Percentiles rank a stretch among this genome's conserved stretches.
Conservation (phyloP, 2,797 vertebrate genomes). For the Enteromius paludinosus region DNA sequence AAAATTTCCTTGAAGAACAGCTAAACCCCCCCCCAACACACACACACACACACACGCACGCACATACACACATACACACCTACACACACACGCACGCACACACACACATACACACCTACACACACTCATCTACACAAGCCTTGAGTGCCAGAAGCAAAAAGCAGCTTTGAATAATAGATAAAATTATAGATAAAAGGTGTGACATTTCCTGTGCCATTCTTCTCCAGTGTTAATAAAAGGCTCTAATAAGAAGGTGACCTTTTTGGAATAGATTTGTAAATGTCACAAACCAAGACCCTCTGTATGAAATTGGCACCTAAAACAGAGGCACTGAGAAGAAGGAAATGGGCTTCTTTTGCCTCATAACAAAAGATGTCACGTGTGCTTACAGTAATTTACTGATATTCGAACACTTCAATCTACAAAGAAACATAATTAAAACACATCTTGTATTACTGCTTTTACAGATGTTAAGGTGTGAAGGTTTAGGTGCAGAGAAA, state of each 20-base stretch:
- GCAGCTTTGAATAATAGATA: conserved; percentile 67
- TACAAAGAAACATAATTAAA: conserved; percentile 24
- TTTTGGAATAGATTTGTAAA: conserved; percentile 88
- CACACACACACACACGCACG: too few species aligned
- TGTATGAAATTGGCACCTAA: conserved; percentile 55
- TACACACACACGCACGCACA: not conserved
- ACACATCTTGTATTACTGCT: not conserved
- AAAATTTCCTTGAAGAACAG: conserved; percentile 9
- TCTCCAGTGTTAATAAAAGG: conserved; percentile 81
- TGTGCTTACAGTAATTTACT: conserved; percentile 14
- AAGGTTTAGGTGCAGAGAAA: not conserved
- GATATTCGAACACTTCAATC: conserved; percentile 6
- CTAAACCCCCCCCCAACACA: not conserved
- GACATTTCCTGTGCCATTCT: conserved; percentile 81
- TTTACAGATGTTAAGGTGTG: not conserved
- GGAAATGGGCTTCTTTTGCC: conserved; percentile 12
- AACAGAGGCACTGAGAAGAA: conserved; percentile 35
- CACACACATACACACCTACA: not conserved
- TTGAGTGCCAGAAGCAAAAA: conserved; percentile 56
- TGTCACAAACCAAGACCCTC: conserved; percentile 81
- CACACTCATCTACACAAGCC: not conserved
- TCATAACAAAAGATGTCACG: conserved; percentile 12
- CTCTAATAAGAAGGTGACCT: conserved; percentile 82
- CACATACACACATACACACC: not conserved
- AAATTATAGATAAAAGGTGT: conserved; percentile 75